A percentile compares a stretch with the other conserved stretches of the same genome.
These are phyloP conservation scores for Melinaea marsaeus DNA, from an alignment of 2,888 invertebrate genomes.

Conservation along the genomic window DNA sequence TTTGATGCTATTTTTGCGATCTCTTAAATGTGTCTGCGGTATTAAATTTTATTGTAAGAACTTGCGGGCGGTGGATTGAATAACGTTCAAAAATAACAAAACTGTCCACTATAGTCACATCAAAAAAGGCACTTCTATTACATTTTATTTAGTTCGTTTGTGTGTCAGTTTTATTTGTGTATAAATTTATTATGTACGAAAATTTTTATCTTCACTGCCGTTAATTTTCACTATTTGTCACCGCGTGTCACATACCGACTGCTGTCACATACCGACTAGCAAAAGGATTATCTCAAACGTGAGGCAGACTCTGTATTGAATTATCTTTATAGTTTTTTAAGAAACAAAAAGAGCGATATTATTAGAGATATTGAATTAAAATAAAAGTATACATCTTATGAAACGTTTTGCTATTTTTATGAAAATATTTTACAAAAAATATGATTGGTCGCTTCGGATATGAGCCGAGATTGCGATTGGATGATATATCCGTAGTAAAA, in stretches of 20 bases:
- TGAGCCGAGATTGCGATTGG: constrained; percentile 58
- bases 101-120: constrained; percentile 4
- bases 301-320: background rate
- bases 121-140: background rate
- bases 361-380: too few relatives aligned
- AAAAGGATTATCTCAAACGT: constrained; percentile 1
- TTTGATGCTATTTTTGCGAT: constrained; percentile 69
- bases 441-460: constrained; percentile 61
- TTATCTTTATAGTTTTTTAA: too few relatives aligned
- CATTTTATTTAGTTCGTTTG: constrained; percentile 1
- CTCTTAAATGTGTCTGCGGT: constrained; percentile 59
- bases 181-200: constrained; percentile 1
- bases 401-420: background rate
- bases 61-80: constrained; percentile 51
- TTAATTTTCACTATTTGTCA: constrained; percentile 1
- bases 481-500: constrained; percentile 70
- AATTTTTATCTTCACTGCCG: background rate
- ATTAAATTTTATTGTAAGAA: constrained; percentile 51
- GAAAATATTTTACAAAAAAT: constrained; percentile 46
- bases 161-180: background rate
- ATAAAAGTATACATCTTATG: background rate
- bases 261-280: background rate
- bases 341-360: too few relatives aligned
- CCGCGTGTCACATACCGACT: background rate
- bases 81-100: constrained; percentile 36